A percentile compares a stretch with the other conserved stretches of the same genome.
These are phyloP conservation scores for Diprion similis DNA, from an alignment of 1,140 invertebrate genomes.

Conservation along the genomic window DNA sequence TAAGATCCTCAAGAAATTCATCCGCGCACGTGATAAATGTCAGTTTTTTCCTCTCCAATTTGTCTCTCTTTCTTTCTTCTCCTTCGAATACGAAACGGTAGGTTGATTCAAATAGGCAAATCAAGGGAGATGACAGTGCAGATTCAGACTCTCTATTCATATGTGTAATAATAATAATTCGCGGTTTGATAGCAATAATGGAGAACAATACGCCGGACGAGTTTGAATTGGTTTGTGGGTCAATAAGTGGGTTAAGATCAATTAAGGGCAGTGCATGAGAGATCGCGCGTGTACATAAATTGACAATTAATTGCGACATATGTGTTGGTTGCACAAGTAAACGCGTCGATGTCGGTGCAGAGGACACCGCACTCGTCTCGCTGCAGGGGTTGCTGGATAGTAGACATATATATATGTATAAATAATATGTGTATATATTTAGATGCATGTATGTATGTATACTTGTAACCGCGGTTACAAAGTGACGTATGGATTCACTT, in stretches of 20 bases:
- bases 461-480: neutral
- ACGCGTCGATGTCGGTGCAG: neutral
- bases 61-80: no score
- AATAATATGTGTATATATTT: neutral
- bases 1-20: no score
- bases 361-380: slow-evolving; percentile 1
- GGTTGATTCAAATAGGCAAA: no score
- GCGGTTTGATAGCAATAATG: no score
- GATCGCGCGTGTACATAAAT: neutral
- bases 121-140: no score
- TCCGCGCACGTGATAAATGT: no score
- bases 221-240: slow-evolving; percentile 5
- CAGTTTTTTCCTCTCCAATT: no score
- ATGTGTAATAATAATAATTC: no score
- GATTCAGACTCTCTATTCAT: no score
- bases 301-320: neutral
- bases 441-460: no score
- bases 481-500: neutral
- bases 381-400: no score
- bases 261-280: slow-evolving; percentile 2
- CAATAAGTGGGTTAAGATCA: slow-evolving; percentile 5
- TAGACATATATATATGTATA: neutral
- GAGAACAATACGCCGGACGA: neutral
- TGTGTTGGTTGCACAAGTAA: neutral
- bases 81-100: no score